phyloP scores from a whole-genome alignment of 1,140 invertebrate genomes.

The Reticulitermes speratus region DNA sequence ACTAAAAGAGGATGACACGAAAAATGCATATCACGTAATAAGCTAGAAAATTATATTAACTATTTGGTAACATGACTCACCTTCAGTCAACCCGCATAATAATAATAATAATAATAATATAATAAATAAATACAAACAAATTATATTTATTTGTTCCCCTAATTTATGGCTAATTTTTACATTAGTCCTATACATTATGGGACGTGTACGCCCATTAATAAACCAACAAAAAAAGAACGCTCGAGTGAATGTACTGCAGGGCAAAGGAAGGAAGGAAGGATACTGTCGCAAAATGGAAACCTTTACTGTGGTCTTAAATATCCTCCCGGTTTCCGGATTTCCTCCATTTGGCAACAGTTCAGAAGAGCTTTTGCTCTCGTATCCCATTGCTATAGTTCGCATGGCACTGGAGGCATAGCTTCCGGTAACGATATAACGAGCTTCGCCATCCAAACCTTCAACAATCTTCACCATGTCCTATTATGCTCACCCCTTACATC shows the following conservation, averaged over 20 bases:
- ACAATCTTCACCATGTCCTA: neutral
- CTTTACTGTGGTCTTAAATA: neutral
- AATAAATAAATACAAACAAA: too few species aligned
- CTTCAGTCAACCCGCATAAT: too few species aligned
- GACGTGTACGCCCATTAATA: too few species aligned
- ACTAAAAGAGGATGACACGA: too few species aligned
- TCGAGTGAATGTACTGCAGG: neutral
- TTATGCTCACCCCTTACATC: neutral
- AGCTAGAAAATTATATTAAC: too few species aligned
- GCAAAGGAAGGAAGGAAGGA: neutral
- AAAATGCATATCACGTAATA: too few species aligned
- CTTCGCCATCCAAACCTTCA: neutral
- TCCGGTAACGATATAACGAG: slow-evolving; percentile 4
- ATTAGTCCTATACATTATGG: too few species aligned
- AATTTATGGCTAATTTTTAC: too few species aligned
- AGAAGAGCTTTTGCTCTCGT: neutral
- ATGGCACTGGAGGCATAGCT: neutral
- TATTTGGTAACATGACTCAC: too few species aligned
- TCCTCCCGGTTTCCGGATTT: neutral
- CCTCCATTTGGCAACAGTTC: neutral
- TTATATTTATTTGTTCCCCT: too few species aligned
- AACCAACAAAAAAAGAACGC: too few species aligned
- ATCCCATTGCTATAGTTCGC: neutral
- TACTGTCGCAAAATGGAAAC: neutral
- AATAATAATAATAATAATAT: too few species aligned